A percentile compares a stretch with the other conserved stretches of the same genome.
Conservation (phyloP, 2,113 vertebrate species). For the Paralichthys olivaceus region DNA sequence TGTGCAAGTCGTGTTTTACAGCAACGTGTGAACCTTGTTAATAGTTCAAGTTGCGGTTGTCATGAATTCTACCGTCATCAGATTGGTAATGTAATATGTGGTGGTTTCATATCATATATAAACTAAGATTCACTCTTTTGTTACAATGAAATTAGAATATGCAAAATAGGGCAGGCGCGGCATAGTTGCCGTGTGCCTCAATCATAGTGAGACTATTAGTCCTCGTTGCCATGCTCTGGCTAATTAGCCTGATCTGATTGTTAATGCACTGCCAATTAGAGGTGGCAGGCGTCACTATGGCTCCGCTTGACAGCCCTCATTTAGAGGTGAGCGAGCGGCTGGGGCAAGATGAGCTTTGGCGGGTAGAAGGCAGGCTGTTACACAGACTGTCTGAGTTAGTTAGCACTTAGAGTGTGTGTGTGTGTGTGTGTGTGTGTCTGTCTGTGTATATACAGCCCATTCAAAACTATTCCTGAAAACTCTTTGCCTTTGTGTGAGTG, state of each 20-base stretch:
- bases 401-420: conserved; percentile 28
- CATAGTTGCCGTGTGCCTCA: conserved; percentile 68
- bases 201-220: conserved; percentile 81
- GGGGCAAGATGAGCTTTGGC: conserved; percentile 63
- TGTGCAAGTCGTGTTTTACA: no score
- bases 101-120: no score
- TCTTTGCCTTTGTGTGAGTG: not conserved
- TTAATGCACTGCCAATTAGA: conserved; percentile 92
- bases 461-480: not conserved
- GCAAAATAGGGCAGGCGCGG: conserved; percentile 79
- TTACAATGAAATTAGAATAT: conserved; percentile 87
- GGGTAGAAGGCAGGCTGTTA: conserved; percentile 63
- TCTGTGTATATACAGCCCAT: conserved; percentile 5
- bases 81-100: no score
- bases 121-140: conserved; percentile 77
- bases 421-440: not conserved
- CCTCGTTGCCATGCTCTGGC: conserved; percentile 82
- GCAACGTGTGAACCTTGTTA: no score
- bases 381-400: conserved; percentile 64
- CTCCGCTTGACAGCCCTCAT: conserved; percentile 75
- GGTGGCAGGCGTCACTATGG: conserved; percentile 77
- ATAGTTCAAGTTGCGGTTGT: no score
- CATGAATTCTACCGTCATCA: no score
- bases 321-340: conserved; percentile 70
- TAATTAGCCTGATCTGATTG: conserved; percentile 91